Percentiles rank a stretch among this genome's conserved stretches.
Evolutionary conservation across 2,113 vertebrate species (phyloP).

Genomic region (Bufo gargarizans): DNA sequence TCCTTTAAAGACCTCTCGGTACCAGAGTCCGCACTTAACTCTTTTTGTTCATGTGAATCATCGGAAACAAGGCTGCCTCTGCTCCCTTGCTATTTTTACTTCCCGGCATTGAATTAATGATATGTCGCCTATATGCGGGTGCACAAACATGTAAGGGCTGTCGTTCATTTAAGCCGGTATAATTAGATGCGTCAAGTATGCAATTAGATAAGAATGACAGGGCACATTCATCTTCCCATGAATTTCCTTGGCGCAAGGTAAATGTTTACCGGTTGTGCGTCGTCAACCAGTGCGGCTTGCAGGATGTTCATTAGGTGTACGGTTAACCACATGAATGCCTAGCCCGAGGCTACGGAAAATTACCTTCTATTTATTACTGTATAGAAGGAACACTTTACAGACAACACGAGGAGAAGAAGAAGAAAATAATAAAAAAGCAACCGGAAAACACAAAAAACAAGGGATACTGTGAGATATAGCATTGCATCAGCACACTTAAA

Average conservation of each 20-base stretch:
- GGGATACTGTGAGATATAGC: background rate
- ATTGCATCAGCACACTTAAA: background rate
- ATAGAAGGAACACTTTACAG: background rate
- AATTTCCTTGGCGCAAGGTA: constrained; percentile 43
- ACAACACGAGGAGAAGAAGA: background rate
- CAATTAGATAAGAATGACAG: constrained; percentile 53
- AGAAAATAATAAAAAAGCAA: background rate
- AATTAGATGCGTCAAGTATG: constrained; percentile 48
- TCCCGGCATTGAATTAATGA: background rate
- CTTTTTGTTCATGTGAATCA: background rate
- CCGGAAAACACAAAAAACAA: background rate
- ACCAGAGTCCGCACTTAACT: too few species aligned
- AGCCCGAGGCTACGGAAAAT: constrained; percentile 37
- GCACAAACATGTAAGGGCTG: constrained; percentile 16
- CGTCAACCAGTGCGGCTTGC: constrained; percentile 29
- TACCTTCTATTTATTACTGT: constrained; percentile 9
- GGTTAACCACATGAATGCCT: constrained; percentile 48
- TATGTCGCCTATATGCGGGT: constrained; percentile 1
- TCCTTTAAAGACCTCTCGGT: too few species aligned
- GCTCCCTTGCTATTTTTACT: background rate
- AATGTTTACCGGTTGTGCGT: constrained; percentile 41
- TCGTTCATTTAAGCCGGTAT: constrained; percentile 32
- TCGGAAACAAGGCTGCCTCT: background rate
- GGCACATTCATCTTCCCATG: constrained; percentile 42
- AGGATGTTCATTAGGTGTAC: constrained; percentile 39